phyloP scores from a whole-genome alignment of 92 coral and sea anemone species.

The Muricea muricata region DNA sequence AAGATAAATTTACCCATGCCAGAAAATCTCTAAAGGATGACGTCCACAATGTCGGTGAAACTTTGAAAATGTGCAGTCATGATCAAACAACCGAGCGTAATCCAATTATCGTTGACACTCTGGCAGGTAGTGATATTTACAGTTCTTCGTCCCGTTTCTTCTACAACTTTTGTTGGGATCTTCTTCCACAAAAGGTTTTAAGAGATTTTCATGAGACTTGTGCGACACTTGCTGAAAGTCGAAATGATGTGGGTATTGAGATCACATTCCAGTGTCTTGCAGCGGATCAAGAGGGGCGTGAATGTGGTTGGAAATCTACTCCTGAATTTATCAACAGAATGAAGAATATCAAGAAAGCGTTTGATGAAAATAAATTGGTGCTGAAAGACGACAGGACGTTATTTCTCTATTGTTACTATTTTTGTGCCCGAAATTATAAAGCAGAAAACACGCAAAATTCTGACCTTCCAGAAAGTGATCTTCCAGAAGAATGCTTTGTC shows the following conservation, averaged over 20 bases:
- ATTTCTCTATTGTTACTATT: not conserved
- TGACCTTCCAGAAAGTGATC: not conserved
- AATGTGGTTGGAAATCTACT: not conserved
- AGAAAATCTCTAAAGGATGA: not conserved
- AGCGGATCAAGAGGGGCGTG: not conserved
- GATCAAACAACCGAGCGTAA: not conserved
- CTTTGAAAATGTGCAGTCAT: not conserved
- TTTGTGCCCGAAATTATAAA: not conserved
- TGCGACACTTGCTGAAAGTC: not conserved
- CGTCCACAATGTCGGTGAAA: constrained; percentile 12
- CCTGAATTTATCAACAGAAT: not conserved
- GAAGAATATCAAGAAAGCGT: not conserved
- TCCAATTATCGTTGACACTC: not conserved
- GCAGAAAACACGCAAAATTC: not conserved
- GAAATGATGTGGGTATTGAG: not conserved
- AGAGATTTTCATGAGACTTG: constrained; percentile 9
- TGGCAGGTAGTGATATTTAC: constrained; percentile 8
- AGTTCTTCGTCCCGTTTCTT: constrained; percentile 28
- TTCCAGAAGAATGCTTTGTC: no score
- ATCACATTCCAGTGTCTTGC: not conserved
- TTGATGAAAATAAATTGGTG: not conserved
- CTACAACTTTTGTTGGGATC: not conserved
- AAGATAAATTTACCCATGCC: not conserved
- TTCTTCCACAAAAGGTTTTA: not conserved
- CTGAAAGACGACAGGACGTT: not conserved